phyloP scores from a whole-genome alignment of 2,113 vertebrate species.

The Psephotus haematonotus region DNA sequence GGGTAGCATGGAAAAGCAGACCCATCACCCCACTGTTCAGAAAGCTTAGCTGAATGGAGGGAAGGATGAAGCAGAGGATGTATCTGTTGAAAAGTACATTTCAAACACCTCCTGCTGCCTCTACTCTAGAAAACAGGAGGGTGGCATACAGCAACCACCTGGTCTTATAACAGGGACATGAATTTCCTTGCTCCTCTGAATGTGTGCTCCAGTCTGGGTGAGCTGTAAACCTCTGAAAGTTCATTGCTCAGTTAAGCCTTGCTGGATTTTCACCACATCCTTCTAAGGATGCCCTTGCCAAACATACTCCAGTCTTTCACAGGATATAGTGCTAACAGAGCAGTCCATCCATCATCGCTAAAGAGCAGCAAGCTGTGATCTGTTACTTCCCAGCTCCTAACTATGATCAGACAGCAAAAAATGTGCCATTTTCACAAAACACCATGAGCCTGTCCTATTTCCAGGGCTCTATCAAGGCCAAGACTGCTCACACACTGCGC shows the following conservation, averaged over 20 bases:
- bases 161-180: neutral
- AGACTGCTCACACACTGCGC: neutral
- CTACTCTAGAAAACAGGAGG: neutral
- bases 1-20: neutral
- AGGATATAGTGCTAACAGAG: neutral
- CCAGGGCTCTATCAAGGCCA: neutral
- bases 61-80: neutral
- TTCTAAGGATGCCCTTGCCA: constrained; percentile 4
- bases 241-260: neutral
- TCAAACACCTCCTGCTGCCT: neutral
- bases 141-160: neutral
- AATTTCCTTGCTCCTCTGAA: neutral
- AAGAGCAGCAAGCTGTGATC: neutral
- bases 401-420: constrained; percentile 5
- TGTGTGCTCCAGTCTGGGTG: neutral
- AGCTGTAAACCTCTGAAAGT: neutral
- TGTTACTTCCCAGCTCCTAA: constrained; percentile 1
- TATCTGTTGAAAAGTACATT: neutral
- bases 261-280: constrained; percentile 25
- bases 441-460: neutral
- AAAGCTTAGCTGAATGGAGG: neutral
- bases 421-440: neutral
- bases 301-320: neutral
- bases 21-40: neutral
- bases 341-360: neutral